These are phyloP conservation scores for Shargacucullia verbasci DNA, from an alignment of 2,888 invertebrate species.

Conservation along the genomic window DNA sequence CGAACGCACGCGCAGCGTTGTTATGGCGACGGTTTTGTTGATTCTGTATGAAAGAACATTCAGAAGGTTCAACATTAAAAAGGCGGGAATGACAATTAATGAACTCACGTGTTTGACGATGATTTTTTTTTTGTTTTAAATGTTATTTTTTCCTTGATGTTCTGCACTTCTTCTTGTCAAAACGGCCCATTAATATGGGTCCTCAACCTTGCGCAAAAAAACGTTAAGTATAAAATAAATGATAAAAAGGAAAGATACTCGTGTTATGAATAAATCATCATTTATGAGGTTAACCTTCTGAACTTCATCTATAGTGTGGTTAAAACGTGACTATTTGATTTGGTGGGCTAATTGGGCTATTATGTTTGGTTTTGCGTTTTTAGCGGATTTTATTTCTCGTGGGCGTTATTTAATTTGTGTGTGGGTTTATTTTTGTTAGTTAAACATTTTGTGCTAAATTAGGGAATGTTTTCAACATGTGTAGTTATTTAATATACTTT, in stretches of 20 bases:
- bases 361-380: constrained; percentile 9
- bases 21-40: constrained; percentile 40
- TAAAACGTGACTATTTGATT: background rate
- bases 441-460: background rate
- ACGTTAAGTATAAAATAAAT: no score
- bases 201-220: no score
- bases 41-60: constrained; percentile 5
- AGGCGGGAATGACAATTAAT: no score
- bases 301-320: background rate
- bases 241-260: no score
- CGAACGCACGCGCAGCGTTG: constrained; percentile 42
- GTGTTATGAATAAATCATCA: no score
- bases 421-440: background rate
- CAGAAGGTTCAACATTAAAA: background rate
- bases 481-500: no score
- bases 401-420: constrained; percentile 5
- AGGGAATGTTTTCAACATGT: no score
- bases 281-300: background rate
- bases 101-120: no score
- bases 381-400: constrained; percentile 7
- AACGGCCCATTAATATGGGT: no score
- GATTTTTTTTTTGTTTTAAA: no score
- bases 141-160: no score
- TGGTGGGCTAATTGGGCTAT: constrained; percentile 13
- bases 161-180: no score